Conservation (phyloP, 2,797 vertebrate species). For the Sarcoramphus papa region DNA sequence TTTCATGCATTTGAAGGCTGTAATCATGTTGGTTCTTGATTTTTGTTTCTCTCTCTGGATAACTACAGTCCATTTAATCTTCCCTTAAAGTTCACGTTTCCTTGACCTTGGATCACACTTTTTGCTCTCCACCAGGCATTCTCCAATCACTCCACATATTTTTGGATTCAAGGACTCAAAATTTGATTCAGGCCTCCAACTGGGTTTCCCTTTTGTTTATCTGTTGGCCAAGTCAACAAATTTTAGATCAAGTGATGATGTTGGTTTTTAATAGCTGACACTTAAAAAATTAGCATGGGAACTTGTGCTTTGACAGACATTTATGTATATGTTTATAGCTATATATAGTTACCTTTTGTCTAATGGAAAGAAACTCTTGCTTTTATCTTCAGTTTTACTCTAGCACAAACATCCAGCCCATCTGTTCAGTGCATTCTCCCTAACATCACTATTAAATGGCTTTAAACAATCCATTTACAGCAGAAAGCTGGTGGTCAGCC, state of each 20-base stretch:
- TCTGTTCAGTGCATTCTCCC: neutral
- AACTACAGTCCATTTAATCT: neutral
- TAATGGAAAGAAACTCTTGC: neutral
- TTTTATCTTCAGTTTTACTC: neutral
- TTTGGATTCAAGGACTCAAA: neutral
- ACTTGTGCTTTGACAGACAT: neutral
- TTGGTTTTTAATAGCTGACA: neutral
- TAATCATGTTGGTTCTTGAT: neutral
- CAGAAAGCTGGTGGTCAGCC: neutral
- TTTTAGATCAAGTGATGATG: neutral
- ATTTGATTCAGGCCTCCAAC: neutral
- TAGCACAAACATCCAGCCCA: neutral
- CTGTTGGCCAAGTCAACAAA: neutral
- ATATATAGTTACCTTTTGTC: neutral
- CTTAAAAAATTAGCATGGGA: neutral
- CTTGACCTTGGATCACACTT: neutral
- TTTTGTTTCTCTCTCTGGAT: neutral
- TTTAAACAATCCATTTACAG: neutral
- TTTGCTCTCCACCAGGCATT: neutral
- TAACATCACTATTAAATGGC: neutral
- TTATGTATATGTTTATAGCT: neutral
- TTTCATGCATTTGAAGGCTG: neutral
- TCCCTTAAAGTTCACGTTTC: neutral
- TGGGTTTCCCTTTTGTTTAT: neutral
- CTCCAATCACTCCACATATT: neutral